Evolutionary conservation across 2,113 vertebrate species (phyloP), one percentile per base, ranked within the genome.

Genomic region (Lophura nycthemera): DNA sequence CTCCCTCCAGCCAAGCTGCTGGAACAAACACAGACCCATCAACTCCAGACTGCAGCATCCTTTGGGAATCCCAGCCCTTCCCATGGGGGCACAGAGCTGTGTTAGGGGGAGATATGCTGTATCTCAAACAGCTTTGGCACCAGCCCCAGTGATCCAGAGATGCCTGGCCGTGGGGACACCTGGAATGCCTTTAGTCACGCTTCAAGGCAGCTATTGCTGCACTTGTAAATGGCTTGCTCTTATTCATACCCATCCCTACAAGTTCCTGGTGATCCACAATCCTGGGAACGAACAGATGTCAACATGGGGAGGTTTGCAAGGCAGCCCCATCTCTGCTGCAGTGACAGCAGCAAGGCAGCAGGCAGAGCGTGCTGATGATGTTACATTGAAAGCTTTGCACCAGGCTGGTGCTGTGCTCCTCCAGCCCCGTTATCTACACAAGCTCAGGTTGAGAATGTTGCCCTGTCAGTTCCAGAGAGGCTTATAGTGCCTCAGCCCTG

Each of bases 281-380:
- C 40, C 60, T 67, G 40, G 64, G 57, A 73, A 50, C 45, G 0
- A 61, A 7, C 17, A 14, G 4, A 1, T 0, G 0, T 8, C 8
- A 0, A 32, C 34, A 36, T 8, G 13, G 63, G 45, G 13, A 29
- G 38, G 2, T 34, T 43, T 20, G 45, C 30, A 34, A 52, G 78
- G 40, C 69, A 77, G 69, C 34, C 18, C 24, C 43, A 11, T 25
- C 38, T 59, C 80, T 43, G 74, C 16, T 14, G 30, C 12, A 47
- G 47, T 4, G 27, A 19, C 17, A 16, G 19, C 1, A 34, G 19
- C 5, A n/a, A n/a, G 1, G 27, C 79, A 56, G 67, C 4, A 48
- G 22, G 11, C 47, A 15, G 16, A 67, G 42, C 5, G 8, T 12
- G 10, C 34, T 15, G 27, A 47, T 19, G 6, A 50, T 48, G 64